Percentiles rank a stretch among this genome's conserved stretches.
phyloP scores from a whole-genome alignment of 2,888 invertebrate genomes.

The Dryadula phaetusa region DNA sequence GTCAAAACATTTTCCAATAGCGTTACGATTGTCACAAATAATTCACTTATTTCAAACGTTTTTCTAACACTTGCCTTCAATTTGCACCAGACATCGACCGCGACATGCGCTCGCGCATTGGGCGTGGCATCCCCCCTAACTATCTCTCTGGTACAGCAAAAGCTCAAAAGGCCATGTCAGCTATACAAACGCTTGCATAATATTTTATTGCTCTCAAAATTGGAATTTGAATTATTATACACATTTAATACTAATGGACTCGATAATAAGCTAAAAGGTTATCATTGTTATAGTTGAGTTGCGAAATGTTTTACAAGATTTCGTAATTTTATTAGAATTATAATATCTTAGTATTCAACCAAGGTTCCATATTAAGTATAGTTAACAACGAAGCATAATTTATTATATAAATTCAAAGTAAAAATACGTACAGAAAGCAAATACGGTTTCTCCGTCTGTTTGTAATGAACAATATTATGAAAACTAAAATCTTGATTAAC shows the following conservation, averaged over 20 bases:
- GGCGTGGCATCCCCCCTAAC: conserved; percentile 61
- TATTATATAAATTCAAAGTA: too few species aligned
- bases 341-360: neutral
- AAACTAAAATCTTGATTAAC: too few species aligned
- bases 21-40: too few species aligned
- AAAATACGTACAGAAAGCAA: too few species aligned
- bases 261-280: conserved; percentile 39
- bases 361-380: neutral
- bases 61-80: conserved; percentile 31
- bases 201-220: conserved; percentile 48
- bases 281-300: conserved; percentile 28
- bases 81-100: conserved; percentile 45
- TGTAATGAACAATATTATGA: too few species aligned
- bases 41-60: neutral
- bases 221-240: conserved; percentile 46
- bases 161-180: conserved; percentile 64
- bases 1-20: too few species aligned
- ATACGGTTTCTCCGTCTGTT: too few species aligned
- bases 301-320: conserved; percentile 23
- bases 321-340: conserved; percentile 4
- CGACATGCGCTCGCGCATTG: conserved; percentile 56
- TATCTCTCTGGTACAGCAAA: conserved; percentile 59
- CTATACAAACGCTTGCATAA: conserved; percentile 60
- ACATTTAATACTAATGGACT: conserved; percentile 30
- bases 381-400: neutral